Evolutionary conservation across 2,113 vertebrate genomes (phyloP), one percentile per base, ranked within the genome.

Genomic region (Malurus elegans): DNA sequence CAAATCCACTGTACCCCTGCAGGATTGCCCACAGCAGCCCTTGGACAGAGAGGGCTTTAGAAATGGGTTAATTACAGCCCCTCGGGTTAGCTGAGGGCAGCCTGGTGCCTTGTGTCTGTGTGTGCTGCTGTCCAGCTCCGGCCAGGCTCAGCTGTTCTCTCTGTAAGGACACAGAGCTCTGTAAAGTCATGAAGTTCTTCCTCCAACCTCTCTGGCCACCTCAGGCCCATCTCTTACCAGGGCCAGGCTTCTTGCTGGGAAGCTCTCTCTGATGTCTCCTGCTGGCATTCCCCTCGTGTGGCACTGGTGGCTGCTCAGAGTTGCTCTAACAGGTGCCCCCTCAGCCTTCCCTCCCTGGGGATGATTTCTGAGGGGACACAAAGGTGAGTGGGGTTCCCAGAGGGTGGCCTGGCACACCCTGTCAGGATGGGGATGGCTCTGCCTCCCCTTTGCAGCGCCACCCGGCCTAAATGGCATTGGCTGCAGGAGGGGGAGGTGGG

Each of bases 341-440:
- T 11, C 47, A 14, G 15, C 7, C 6, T 6, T 5, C 24, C n/a
- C 6, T 9, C 17, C 5, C 25, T 5, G 7, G 8, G 23, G 9
- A 3, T 48, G 44, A 7, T 32, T 66, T 40, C 45, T 24, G 17
- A 67, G 45, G 34, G 26, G 12, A 32, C 7, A 34, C 25, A 51
- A 11, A 38, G 38, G 38, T 38, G 8, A 5, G 4, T 6, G 18
- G 14, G 2, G 2, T 5, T 54, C 53, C 31, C 36, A 42, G 57
- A 34, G 5, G 38, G 40, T 0, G 0, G n/a, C 40, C 1, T 56
- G n/a, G 11, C 0, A 0, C 18, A 6, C 11, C 17, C 34, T 48
- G 51, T n/a, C 21, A 25, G 53, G 31, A 64, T 28, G 1, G 4
- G 34, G 13, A 6, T 0, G 2, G 36, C 34, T 73, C 54, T 83